Conservation (phyloP, 2,113 vertebrate genomes). For the Rhinopithecus roxellana region DNA sequence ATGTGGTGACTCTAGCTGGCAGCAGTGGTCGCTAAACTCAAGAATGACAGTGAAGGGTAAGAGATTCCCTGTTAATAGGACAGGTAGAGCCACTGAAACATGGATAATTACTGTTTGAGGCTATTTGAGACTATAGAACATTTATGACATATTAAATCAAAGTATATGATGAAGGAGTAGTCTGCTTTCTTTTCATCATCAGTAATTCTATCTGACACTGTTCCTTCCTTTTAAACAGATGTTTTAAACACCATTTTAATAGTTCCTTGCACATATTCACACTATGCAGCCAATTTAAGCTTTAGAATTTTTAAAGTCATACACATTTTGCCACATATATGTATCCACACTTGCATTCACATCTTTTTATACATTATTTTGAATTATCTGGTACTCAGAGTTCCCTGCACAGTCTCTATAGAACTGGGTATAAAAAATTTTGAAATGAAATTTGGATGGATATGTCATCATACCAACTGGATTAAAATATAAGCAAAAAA, state of each 20-base stretch:
- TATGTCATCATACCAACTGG: not conserved
- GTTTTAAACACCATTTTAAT: not conserved
- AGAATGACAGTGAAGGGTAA: not conserved
- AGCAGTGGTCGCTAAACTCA: not conserved
- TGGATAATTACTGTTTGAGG: not conserved
- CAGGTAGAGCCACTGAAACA: not conserved
- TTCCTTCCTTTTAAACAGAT: not conserved
- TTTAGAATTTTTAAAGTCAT: not conserved
- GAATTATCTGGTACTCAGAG: not conserved
- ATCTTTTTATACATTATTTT: conserved; percentile 5
- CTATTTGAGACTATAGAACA: not conserved
- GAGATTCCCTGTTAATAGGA: not conserved
- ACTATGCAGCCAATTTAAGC: not conserved
- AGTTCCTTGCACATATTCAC: not conserved
- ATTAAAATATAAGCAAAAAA: not conserved
- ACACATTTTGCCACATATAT: not conserved
- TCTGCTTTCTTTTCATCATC: not conserved
- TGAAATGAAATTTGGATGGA: not conserved
- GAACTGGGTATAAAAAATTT: not conserved
- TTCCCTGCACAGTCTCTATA: not conserved
- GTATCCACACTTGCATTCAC: not conserved
- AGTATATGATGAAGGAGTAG: not conserved
- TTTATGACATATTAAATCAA: not conserved
- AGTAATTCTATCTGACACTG: not conserved
- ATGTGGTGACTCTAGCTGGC: no score